Evolutionary conservation across 2,797 vertebrate species (phyloP).

Genomic region (Amazona ochrocephala): DNA sequence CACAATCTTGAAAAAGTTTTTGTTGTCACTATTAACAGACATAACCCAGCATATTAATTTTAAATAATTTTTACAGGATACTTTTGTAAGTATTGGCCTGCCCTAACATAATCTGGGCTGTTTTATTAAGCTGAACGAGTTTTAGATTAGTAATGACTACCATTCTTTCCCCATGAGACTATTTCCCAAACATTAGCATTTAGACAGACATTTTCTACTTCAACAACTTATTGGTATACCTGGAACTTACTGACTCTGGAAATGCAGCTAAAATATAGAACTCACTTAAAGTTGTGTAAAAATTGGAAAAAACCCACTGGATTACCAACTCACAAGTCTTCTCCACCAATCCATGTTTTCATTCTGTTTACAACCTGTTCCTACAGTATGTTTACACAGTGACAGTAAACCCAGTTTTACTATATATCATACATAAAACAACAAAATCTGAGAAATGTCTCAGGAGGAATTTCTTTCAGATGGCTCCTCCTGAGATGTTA

Average conservation of each 20-base stretch:
- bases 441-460: background rate
- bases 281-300: background rate
- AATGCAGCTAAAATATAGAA: background rate
- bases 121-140: background rate
- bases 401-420: background rate
- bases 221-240: background rate
- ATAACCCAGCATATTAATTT: rapidly evolving
- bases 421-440: background rate
- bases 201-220: background rate
- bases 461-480: background rate
- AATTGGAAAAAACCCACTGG: rapidly evolving
- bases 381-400: background rate
- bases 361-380: background rate
- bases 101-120: background rate
- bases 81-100: background rate
- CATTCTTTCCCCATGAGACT: background rate
- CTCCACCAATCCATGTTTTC: background rate
- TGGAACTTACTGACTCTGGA: background rate
- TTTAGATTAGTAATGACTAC: background rate
- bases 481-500: background rate
- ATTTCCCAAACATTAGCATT: background rate
- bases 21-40: background rate
- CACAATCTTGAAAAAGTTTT: background rate
- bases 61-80: background rate
- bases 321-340: background rate